phyloP scores from a whole-genome alignment of 2,888 invertebrate genomes.

The Gasteruption jaculator region DNA sequence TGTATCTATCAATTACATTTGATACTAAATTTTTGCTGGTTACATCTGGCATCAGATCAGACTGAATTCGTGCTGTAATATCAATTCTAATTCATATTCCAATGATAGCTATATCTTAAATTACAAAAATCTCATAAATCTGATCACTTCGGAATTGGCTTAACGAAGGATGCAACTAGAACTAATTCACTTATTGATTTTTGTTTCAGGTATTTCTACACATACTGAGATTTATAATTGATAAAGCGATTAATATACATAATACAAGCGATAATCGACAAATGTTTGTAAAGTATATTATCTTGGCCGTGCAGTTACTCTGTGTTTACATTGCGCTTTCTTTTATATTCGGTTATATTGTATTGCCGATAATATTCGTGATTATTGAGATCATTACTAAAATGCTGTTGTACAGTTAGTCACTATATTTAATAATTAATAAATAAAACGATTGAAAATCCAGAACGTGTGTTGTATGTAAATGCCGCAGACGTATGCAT shows the following conservation, averaged over 20 bases:
- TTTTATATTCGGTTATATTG: constrained; percentile 40
- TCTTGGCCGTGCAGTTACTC: constrained; percentile 37
- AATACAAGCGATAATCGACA: constrained; percentile 33
- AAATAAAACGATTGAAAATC: too few relatives aligned
- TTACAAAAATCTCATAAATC: too few relatives aligned
- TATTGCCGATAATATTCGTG: constrained; percentile 40
- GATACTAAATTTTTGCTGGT: too few relatives aligned
- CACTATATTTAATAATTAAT: too few relatives aligned
- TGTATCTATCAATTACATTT: too few relatives aligned
- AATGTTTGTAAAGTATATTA: constrained; percentile 30
- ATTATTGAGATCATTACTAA: constrained; percentile 34
- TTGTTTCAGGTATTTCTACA: constrained; percentile 36
- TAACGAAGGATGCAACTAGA: background rate
- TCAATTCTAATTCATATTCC: too few relatives aligned
- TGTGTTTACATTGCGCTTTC: constrained; percentile 37
- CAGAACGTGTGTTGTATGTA: too few relatives aligned
- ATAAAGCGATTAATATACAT: constrained; percentile 38
- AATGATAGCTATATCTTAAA: too few relatives aligned
- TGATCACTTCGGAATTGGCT: too few relatives aligned
- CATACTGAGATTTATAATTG: constrained; percentile 38
- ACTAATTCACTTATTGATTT: background rate
- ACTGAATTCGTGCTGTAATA: too few relatives aligned
- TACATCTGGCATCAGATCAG: too few relatives aligned
- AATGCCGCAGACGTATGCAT: too few relatives aligned
- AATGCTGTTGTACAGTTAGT: constrained; percentile 34